Percentiles rank a stretch among this genome's conserved stretches.
phyloP scores from a whole-genome alignment of 1,140 invertebrate species.

The Diorhabda carinulata region DNA sequence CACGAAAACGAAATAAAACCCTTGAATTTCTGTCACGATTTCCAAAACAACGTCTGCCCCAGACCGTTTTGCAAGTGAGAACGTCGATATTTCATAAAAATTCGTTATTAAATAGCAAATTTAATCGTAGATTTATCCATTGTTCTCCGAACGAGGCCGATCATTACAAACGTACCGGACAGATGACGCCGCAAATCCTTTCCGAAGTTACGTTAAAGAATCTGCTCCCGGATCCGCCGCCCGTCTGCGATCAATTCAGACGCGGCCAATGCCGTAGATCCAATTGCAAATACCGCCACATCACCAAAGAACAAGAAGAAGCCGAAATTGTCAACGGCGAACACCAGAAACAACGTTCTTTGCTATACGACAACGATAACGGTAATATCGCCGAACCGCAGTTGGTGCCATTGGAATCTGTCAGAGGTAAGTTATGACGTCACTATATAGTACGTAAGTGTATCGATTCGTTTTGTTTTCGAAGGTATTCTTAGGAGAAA shows the following conservation, averaged over 20 bases:
- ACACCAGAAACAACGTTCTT: constrained; percentile 18
- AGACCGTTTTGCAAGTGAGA: constrained; percentile 55
- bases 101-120: background rate
- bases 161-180: constrained; percentile 64
- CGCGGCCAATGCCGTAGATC: constrained; percentile 66
- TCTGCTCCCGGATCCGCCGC: constrained; percentile 48
- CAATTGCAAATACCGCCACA: constrained; percentile 53
- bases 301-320: constrained; percentile 51
- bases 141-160: constrained; percentile 73
- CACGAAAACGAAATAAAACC: constrained; percentile 55
- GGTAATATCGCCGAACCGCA: constrained; percentile 29
- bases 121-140: constrained; percentile 64
- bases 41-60: constrained; percentile 69
- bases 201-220: constrained; percentile 48
- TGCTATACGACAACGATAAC: constrained; percentile 25
- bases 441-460: background rate
- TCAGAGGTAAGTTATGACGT: constrained; percentile 19
- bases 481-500: constrained; percentile 25
- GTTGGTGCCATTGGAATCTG: constrained; percentile 13
- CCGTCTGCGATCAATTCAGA: constrained; percentile 73
- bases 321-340: constrained; percentile 43
- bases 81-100: no score
- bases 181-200: constrained; percentile 60
- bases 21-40: constrained; percentile 79
- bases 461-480: background rate